A percentile compares a stretch with the other conserved stretches of the same genome.
These are phyloP conservation scores for Meleagris gallopavo DNA, from an alignment of 2,113 vertebrate species.

Conservation along the genomic window DNA sequence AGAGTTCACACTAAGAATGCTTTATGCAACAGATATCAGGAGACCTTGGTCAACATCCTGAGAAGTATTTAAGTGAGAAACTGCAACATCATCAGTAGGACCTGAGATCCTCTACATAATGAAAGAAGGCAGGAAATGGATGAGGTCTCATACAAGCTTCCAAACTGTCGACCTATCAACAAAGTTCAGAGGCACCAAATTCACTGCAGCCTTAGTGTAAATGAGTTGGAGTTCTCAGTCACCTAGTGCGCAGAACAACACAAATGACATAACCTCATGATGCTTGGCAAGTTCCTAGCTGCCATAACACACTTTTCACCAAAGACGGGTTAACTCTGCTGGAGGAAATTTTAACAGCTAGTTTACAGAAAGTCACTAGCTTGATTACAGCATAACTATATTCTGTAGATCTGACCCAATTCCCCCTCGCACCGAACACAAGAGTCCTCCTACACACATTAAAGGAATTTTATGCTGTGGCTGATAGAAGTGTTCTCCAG, in stretches of 20 bases:
- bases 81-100: background rate
- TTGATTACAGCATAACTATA: background rate
- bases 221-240: background rate
- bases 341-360: background rate
- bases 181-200: background rate
- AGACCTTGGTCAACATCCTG: background rate
- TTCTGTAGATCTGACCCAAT: background rate
- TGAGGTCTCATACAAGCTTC: background rate
- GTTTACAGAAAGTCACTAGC: background rate
- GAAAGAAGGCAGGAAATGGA: background rate
- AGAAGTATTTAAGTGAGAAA: background rate
- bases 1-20: background rate
- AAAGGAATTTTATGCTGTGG: background rate
- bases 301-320: too few species aligned
- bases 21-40: background rate
- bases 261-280: background rate
- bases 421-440: background rate
- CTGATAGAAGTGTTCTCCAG: background rate
- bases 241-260: background rate
- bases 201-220: background rate
- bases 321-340: background rate
- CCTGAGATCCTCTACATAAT: fast-evolving
- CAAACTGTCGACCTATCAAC: background rate
- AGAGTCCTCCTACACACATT: background rate
- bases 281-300: background rate